phyloP scores from a whole-genome alignment of 2,797 vertebrate genomes.

The Acipenser transmontanus region DNA sequence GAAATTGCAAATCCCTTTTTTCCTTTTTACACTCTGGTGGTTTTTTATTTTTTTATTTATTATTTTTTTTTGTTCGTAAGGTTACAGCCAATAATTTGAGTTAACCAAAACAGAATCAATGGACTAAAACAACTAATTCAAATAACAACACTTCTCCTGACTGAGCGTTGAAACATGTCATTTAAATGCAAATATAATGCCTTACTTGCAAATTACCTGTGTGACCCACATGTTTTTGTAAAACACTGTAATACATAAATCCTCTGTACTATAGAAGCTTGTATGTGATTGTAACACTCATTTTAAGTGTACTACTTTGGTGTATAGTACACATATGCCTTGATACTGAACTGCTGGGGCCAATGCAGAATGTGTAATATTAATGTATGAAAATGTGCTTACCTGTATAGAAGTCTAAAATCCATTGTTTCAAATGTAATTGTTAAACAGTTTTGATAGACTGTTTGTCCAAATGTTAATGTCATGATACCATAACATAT shows the following conservation, averaged over 20 bases:
- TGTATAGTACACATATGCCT: conserved; percentile 62
- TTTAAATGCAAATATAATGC: background rate
- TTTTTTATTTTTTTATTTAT: no score
- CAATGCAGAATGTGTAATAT: conserved; percentile 40
- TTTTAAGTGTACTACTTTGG: background rate
- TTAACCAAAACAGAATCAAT: no score
- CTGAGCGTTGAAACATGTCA: no score
- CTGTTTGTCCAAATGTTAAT: conserved; percentile 7
- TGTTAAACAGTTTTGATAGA: background rate
- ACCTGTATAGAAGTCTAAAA: conserved; percentile 1
- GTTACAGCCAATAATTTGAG: no score
- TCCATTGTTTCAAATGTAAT: background rate
- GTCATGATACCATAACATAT: background rate
- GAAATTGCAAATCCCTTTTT: no score
- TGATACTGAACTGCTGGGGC: conserved; percentile 59
- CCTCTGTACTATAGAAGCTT: background rate
- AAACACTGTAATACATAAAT: background rate
- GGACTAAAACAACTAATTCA: no score
- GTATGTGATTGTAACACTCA: conserved; percentile 5
- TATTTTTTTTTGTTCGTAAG: no score
- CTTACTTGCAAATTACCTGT: conserved; percentile 6
- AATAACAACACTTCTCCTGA: no score
- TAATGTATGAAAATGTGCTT: background rate
- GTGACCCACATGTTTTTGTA: background rate
- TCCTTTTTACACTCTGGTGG: no score